Conservation (phyloP, 2,113 vertebrate genomes). For the Gambusia affinis region DNA sequence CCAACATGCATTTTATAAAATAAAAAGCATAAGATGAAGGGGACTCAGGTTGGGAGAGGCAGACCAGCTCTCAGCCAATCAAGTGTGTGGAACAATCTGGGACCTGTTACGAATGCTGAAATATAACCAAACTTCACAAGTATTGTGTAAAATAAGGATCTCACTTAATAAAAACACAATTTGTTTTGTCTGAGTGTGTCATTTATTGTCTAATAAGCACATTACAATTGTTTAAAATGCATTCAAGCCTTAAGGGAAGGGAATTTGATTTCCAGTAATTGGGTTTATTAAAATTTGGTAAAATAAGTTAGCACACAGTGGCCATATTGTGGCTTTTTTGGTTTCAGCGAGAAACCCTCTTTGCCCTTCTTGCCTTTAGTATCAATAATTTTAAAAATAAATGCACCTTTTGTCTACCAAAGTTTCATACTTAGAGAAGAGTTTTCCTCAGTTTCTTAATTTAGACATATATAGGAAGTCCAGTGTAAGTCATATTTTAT, state of each 20-base stretch:
- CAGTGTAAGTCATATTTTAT: too few species aligned
- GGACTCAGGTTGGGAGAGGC: background rate
- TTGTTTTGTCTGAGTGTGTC: background rate
- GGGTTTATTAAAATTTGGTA: background rate
- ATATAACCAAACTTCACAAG: background rate
- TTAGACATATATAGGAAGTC: too few species aligned
- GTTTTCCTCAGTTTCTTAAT: too few species aligned
- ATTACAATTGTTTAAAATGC: background rate
- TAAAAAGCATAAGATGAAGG: background rate
- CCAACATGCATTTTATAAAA: background rate
- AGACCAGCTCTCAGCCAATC: background rate
- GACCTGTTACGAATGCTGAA: background rate
- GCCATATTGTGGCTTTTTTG: background rate
- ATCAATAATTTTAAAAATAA: too few species aligned
- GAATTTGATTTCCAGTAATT: background rate
- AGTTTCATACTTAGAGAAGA: too few species aligned
- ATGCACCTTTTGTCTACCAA: too few species aligned
- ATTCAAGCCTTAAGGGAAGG: background rate
- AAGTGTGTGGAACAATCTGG: background rate
- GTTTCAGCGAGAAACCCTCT: background rate
- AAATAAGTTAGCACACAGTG: background rate
- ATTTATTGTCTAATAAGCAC: background rate
- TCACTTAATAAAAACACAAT: background rate
- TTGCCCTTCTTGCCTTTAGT: too few species aligned
- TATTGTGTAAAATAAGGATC: background rate